Evolutionary conservation across 2,113 vertebrate species (phyloP).

Genomic region (Promerops cafer): DNA sequence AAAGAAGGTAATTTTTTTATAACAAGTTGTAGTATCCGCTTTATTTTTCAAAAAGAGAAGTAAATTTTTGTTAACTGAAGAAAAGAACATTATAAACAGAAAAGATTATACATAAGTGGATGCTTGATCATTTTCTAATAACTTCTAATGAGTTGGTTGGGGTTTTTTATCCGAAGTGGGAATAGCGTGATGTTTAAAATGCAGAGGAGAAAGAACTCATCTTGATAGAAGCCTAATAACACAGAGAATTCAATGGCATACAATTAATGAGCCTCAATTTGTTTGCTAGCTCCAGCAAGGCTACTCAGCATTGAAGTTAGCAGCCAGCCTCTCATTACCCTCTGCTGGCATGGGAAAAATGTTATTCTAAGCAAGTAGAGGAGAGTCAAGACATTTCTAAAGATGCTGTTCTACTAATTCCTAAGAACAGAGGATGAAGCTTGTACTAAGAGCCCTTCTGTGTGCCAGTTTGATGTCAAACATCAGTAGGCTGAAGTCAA

Average conservation of each 20-base stretch:
- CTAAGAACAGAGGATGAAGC: neutral
- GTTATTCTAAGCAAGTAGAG: neutral
- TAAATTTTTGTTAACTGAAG: neutral
- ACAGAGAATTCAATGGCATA: neutral
- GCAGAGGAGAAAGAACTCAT: neutral
- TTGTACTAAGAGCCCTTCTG: neutral
- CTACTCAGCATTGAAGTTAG: neutral
- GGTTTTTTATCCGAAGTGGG: neutral
- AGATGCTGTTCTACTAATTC: neutral
- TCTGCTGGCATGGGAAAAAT: neutral
- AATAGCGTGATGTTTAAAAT: neutral
- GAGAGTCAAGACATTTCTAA: neutral
- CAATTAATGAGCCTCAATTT: neutral
- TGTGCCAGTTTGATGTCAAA: neutral
- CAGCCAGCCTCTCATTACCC: neutral
- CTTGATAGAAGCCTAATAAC: neutral
- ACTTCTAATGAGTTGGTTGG: neutral
- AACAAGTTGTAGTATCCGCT: neutral
- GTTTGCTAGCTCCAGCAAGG: neutral
- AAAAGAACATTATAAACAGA: neutral
- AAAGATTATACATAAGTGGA: neutral
- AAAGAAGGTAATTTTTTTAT: neutral
- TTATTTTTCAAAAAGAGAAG: neutral
- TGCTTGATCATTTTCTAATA: neutral
- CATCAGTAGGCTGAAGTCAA: neutral